A percentile compares a stretch with the other conserved stretches of the same genome.
Evolutionary conservation across 2,888 invertebrate genomes (phyloP).

Genomic region (Amphipyra berbera): DNA sequence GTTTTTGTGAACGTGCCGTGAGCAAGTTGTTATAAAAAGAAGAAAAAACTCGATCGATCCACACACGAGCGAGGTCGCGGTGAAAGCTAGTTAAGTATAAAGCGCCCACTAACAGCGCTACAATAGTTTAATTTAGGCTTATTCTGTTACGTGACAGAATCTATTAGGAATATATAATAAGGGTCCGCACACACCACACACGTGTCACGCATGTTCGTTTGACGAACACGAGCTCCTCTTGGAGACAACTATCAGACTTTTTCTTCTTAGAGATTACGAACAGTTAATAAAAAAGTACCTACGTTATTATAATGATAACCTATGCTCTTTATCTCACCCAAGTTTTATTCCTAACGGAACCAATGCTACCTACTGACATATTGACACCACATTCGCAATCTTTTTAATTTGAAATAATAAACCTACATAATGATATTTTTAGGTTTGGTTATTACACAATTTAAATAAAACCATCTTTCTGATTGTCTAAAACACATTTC

Average conservation of each 20-base stretch:
- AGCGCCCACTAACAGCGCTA: not conserved
- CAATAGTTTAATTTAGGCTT: not conserved
- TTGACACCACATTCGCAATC: conserved; percentile 6
- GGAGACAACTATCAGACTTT: conserved; percentile 19
- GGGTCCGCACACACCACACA: conserved; percentile 12
- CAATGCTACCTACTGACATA: conserved; percentile 12
- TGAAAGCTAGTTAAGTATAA: conserved; percentile 3
- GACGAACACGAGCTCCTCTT: conserved; percentile 11
- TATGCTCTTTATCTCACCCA: conserved; percentile 12
- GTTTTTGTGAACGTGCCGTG: conserved; percentile 5
- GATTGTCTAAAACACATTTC: not conserved
- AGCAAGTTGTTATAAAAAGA: not conserved
- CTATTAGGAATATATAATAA: not conserved
- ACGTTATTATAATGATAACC: conserved; percentile 33
- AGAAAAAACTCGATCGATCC: not conserved
- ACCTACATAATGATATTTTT: no score
- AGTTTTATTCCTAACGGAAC: conserved; percentile 17
- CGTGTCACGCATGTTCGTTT: conserved; percentile 1
- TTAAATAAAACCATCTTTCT: not conserved
- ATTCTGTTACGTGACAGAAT: not conserved
- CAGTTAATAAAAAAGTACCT: conserved; percentile 11
- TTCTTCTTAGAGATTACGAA: conserved; percentile 4
- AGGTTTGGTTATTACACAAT: no score
- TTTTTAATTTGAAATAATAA: conserved; percentile 1
- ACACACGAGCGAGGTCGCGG: conserved; percentile 6